Base-by-base conservation (phyloP, 2,888 invertebrate species). In the Seira musarum region DNA sequence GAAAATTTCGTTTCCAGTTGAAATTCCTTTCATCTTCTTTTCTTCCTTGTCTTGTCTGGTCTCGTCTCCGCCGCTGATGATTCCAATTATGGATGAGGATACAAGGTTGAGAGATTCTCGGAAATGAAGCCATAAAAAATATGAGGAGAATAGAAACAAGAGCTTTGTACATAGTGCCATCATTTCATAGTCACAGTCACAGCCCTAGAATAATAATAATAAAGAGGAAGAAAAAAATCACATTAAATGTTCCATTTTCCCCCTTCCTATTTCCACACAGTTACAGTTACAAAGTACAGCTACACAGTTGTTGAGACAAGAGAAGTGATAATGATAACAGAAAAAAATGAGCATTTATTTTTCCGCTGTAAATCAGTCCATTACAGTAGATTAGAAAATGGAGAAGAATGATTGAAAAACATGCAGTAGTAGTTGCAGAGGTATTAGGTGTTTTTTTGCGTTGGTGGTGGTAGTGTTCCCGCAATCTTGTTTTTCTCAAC, bases 321-420 rank as follows among this genome's bases (percentile, higher is more conserved):
- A 22, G 46, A 15, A 30, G 67, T 6, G 46, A 15, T 24, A 17
- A n/a, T 63, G 61, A 61, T 74, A 68, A 75, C 64, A 19, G 76
- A 76, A n/a, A n/a, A n/a, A n/a, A n/a, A n/a, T 76, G 76, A 69
- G 69, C 76, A 76, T 76, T n/a, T n/a, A n/a, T n/a, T n/a, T 76
- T 76, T 64, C 69, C 69, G 63, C 64, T 64, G 76, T 76, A 76
- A 76, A 76, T 76, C 76, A 76, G 76, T 76, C 76, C 76, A 76
- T 76, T 76, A 76, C 69, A 64, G 53, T 46, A 69, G 76, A 76
- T 76, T 69, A 68, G 65, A 21, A 22, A 24, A n/a, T n/a, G n/a
- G n/a, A n/a, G n/a, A n/a, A n/a, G n/a, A n/a, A n/a, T n/a, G n/a
- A n/a, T n/a, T n/a, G n/a, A n/a, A n/a, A n/a, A n/a, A n/a, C n/a